Base-by-base conservation (phyloP, 2,113 vertebrate genomes). In the Leucopternis melanops region DNA sequence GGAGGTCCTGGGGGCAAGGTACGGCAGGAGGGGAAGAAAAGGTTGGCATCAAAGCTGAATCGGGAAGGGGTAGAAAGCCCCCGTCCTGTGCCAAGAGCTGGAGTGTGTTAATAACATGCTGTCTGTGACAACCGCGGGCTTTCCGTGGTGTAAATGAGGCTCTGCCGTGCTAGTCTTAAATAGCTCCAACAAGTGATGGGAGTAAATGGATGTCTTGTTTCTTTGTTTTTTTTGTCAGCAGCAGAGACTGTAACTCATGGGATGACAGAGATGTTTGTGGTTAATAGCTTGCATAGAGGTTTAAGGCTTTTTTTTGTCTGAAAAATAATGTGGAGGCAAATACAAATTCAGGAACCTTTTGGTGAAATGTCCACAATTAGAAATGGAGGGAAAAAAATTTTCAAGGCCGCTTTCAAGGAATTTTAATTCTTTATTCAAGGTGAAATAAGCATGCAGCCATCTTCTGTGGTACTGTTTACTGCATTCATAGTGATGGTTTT, bases 1-100 rank as follows among this genome's bases (percentile, higher is more conserved):
- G 62, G 36, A 45, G 27, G 16, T 72, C 11, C 65, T 34, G 34
- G 5, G 20, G 11, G 12, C 8, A 15, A 72, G 31, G 13, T 71
- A 5, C 0, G 0, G 31, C 34, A 38, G 29, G 17, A 50, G 42
- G 6, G 58, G 54, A 52, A 49, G 40, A 47, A 72, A 72, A 32
- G 15, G 29, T 20, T 20, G 11, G 11, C 34, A 65, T 40, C 66
- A 72, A 61, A 61, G 21, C 40, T 83, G 36, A 42, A 52, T 40
- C 26, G 19, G 31, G 80, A 2, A 9, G 11, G 12, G 6, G 2
- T 65, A 31, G 31, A 81, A 94, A 26, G 15, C 36, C n/a, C 13
- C 19, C 2, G 2, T n/a, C 16, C 62, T 82, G 5, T 72, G 29
- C 71, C 34, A 11, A 45, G 44, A 62, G 26, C 55, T 55, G 40